phyloP scores from a whole-genome alignment of 2,888 invertebrate genomes.

The Mesodorylaimus sp. region DNA sequence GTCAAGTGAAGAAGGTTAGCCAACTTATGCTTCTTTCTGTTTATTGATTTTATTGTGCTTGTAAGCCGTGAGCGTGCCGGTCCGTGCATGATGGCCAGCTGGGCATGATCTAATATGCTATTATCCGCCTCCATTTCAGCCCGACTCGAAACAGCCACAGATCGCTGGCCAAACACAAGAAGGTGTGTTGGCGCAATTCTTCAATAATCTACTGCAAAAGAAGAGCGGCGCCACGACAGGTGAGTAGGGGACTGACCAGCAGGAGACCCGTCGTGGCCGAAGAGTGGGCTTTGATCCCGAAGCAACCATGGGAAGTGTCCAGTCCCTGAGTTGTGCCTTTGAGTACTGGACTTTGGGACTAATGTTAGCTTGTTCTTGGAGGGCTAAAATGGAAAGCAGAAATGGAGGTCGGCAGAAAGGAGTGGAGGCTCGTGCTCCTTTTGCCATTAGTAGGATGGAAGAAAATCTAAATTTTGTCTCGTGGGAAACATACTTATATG shows the following conservation, averaged over 20 bases:
- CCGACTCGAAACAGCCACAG: too few species aligned
- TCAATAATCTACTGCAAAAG: constrained; percentile 87
- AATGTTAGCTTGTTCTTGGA: not conserved
- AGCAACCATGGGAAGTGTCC: not conserved
- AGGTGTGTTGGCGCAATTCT: constrained; percentile 89
- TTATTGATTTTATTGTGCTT: not conserved
- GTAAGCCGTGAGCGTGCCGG: not conserved
- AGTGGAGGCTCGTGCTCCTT: not conserved
- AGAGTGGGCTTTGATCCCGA: not conserved
- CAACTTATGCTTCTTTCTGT: not conserved
- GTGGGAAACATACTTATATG: too few species aligned
- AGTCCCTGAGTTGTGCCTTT: not conserved
- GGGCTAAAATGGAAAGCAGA: not conserved
- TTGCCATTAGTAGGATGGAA: not conserved
- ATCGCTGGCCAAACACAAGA: constrained; percentile 58
- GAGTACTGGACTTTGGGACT: not conserved
- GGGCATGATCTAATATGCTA: too few species aligned
- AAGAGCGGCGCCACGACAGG: constrained; percentile 58
- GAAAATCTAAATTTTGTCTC: not conserved
- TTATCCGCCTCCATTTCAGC: too few species aligned
- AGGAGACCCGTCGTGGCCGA: not conserved
- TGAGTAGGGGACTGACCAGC: not conserved
- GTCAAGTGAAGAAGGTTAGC: not conserved
- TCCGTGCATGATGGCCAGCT: too few species aligned
- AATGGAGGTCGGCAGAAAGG: not conserved